These are phyloP conservation scores for Eublepharis macularius DNA, from an alignment of 2,113 vertebrate genomes.

Conservation along the genomic window DNA sequence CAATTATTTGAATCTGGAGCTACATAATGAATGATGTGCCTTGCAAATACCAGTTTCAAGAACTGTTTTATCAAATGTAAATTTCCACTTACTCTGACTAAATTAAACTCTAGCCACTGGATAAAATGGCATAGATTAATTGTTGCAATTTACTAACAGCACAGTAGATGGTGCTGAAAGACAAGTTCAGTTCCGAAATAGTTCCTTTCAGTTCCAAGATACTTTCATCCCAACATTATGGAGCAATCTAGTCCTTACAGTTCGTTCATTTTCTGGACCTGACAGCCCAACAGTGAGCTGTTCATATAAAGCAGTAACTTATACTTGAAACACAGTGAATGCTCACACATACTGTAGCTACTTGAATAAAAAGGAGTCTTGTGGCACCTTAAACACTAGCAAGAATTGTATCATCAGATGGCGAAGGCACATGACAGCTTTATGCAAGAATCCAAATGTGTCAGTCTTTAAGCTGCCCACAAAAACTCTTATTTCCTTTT, in stretches of 20 bases:
- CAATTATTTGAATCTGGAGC: fast-evolving
- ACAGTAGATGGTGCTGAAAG: constrained; percentile 24
- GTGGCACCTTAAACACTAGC: no score
- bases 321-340: background rate
- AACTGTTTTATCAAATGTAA: background rate
- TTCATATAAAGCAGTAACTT: background rate
- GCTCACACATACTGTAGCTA: background rate
- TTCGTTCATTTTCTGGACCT: background rate
- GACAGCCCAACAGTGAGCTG: background rate
- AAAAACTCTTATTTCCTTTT: no score
- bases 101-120: background rate
- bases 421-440: no score
- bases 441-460: no score
- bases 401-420: no score
- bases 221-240: no score
- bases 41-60: background rate
- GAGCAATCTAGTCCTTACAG: no score
- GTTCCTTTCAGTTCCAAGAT: no score
- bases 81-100: background rate
- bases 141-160: background rate
- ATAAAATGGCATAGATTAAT: background rate
- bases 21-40: background rate
- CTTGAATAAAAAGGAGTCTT: background rate
- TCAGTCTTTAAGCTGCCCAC: no score
- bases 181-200: background rate